Percentiles rank a stretch among this genome's conserved stretches.
These are phyloP conservation scores for Acinonyx jubatus DNA, from an alignment of 2,113 vertebrate genomes.

Conservation along the genomic window DNA sequence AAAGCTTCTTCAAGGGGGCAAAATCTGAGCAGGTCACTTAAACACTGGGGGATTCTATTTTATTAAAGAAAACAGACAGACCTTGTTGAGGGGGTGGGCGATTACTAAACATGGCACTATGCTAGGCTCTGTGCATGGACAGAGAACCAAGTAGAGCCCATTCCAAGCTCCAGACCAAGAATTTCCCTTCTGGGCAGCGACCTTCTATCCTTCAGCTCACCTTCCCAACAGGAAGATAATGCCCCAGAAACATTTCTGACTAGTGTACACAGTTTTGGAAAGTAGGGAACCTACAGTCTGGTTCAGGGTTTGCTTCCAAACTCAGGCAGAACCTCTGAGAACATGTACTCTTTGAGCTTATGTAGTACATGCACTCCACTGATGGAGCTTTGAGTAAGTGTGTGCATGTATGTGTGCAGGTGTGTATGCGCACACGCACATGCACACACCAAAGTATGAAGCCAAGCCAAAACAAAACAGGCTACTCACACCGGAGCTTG, in stretches of 20 bases:
- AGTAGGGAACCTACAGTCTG: background rate
- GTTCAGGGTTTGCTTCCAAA: background rate
- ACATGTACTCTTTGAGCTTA: background rate
- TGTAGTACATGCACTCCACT: background rate
- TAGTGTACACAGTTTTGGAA: background rate
- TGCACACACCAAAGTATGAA: background rate
- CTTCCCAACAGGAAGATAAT: background rate
- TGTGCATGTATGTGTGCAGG: too few species aligned
- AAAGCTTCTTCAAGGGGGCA: background rate
- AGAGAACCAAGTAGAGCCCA: background rate
- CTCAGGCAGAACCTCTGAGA: background rate
- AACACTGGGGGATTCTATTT: background rate
- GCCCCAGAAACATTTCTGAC: background rate
- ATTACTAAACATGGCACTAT: background rate
- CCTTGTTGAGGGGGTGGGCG: background rate
- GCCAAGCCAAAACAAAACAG: slow-evolving; percentile 56
- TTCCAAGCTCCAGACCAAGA: background rate
- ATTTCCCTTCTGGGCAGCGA: background rate
- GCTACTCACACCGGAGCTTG: background rate
- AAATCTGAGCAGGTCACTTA: background rate
- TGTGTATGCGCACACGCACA: fast-evolving
- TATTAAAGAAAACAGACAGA: background rate
- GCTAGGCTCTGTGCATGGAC: background rate
- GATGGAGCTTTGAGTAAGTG: background rate
- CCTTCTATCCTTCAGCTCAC: background rate